phyloP scores from a whole-genome alignment of 1,140 invertebrate genomes.

The Sminthurides bifidus region DNA sequence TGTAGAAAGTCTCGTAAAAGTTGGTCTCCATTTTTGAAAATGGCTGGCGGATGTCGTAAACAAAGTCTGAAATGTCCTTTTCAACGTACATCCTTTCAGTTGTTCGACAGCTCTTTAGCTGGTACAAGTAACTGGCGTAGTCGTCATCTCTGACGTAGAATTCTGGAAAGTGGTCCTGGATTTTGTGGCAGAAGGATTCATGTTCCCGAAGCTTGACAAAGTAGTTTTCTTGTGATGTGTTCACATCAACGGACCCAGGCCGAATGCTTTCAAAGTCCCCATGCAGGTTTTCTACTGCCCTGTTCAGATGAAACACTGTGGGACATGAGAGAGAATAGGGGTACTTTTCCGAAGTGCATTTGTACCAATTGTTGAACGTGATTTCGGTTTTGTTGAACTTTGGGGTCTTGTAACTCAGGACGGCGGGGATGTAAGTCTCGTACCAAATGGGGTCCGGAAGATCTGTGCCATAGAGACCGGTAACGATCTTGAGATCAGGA shows the following conservation, averaged over 20 bases:
- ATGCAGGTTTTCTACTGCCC: constrained; percentile 25
- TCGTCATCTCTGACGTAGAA: constrained; percentile 8
- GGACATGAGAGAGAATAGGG: constrained; percentile 27
- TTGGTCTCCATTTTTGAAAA: constrained; percentile 31
- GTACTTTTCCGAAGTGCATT: constrained; percentile 10
- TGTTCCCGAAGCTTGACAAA: neutral
- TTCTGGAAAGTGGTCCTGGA: constrained; percentile 22
- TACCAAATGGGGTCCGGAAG: constrained; percentile 26
- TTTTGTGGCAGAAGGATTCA: constrained; percentile 18
- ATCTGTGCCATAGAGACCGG: constrained; percentile 17
- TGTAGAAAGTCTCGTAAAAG: constrained; percentile 28
- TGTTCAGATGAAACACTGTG: constrained; percentile 25
- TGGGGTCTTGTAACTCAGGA: constrained; percentile 22
- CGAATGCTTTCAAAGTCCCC: constrained; percentile 23
- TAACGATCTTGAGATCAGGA: no score
- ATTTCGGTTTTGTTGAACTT: constrained; percentile 29
- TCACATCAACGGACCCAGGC: constrained; percentile 7
- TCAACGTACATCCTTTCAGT: neutral
- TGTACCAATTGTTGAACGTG: constrained; percentile 29
- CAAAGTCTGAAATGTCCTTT: constrained; percentile 6
- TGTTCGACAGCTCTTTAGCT: no score
- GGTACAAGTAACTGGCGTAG: constrained; percentile 5
- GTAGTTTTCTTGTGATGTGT: neutral
- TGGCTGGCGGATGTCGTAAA: constrained; percentile 16
- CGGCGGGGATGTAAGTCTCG: constrained; percentile 19